Evolutionary conservation across 1,140 invertebrate species (phyloP), one percentile per base, ranked within the genome.

Genomic region (Stratiolaelaps scimitus): DNA sequence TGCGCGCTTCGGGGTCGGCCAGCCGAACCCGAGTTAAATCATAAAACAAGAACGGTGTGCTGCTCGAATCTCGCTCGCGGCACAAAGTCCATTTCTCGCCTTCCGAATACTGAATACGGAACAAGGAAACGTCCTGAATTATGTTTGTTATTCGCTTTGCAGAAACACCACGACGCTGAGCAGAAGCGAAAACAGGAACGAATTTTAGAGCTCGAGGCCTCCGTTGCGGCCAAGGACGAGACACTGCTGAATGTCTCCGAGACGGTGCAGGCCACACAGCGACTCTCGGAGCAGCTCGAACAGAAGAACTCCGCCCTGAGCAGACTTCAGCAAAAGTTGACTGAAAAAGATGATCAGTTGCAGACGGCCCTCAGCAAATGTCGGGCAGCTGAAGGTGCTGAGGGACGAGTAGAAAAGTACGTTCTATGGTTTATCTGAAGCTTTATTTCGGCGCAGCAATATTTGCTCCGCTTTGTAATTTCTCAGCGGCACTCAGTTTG

Each of bases 261-360:
- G 2, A 60, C 53, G 26, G 53, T 60, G 26, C 15, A 60, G 10
- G 53, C 53, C 23, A 60, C 53, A 15, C 34, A 26, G 53, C 26
- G 34, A 34, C 53, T 60, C n/a, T 29, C n/a, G 2, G 26, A 60
- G 23, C 53, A 60, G 23, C 53, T 60, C 15, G 26, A 60, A 34
- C 26, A 60, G 15, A 60, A 60, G 23, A 60, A 60, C 20, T 29
- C 53, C n/a, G 20, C 15, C 2, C 10, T 60, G 53, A 60, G 53
- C 20, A 60, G 53, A 60, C 17, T 60, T 17, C 53, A 60, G 53
- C 53, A 20, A 23, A 60, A 60, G 34, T 10, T 60, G 23, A 26
- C 26, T 26, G 53, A 60, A 34, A 60, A 26, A 5, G 53, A 60
- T 26, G 26, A 60, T 17, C 26, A 60, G 53, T 34, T 60, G 17